These are phyloP conservation scores for Linnaemya vulpina DNA, from an alignment of 2,888 invertebrate species.

Conservation along the genomic window DNA sequence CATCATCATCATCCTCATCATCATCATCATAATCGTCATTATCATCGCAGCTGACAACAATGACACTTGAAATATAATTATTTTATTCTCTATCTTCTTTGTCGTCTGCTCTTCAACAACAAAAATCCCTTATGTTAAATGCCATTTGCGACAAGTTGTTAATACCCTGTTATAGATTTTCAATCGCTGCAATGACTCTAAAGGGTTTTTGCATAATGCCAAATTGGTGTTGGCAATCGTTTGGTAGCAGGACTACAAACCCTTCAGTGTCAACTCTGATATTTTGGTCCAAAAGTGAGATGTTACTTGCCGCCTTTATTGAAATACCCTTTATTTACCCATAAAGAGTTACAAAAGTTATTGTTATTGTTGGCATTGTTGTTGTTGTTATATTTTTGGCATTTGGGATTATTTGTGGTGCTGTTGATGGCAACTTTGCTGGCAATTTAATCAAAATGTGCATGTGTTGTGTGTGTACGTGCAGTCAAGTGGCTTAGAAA, in stretches of 20 bases:
- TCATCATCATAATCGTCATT: conserved; percentile 14
- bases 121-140: conserved; percentile 65
- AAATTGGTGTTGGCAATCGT: too few species aligned
- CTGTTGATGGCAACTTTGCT: conserved; percentile 55
- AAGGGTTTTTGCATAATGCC: neutral
- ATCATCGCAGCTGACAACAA: conserved; percentile 20
- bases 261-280: too few species aligned
- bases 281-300: too few species aligned
- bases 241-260: too few species aligned
- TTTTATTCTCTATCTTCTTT: conserved; percentile 8
- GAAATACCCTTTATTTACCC: neutral
- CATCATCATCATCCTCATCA: conserved; percentile 7
- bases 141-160: conserved; percentile 68
- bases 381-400: conserved; percentile 25
- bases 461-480: neutral
- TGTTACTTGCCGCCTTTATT: neutral
- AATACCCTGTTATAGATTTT: conserved; percentile 66
- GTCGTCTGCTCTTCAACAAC: conserved; percentile 14
- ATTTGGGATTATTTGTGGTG: conserved; percentile 60
- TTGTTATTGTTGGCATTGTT: conserved; percentile 11
- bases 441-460: conserved; percentile 57
- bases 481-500: conserved; percentile 25
- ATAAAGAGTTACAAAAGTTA: conserved; percentile 2
- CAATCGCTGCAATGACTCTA: conserved; percentile 49
- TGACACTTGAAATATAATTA: conserved; percentile 32